phyloP scores from a whole-genome alignment of 2,113 vertebrate species.

The Cololabis saira region DNA sequence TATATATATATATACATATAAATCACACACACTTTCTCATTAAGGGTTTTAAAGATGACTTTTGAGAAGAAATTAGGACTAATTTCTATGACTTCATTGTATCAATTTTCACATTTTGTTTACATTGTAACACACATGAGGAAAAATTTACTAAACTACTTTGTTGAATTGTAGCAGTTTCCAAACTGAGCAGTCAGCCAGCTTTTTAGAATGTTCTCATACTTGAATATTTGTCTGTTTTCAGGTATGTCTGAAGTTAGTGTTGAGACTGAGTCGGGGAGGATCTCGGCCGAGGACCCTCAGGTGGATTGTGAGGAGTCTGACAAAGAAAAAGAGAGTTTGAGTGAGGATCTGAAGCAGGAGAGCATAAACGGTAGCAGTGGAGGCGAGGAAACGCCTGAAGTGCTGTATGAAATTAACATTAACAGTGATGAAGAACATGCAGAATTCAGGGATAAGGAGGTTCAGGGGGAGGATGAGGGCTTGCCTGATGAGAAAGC shows the following conservation, averaged over 20 bases:
- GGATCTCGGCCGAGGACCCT: constrained; percentile 65
- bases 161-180: not conserved
- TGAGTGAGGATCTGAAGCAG: constrained; percentile 46
- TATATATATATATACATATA: no score
- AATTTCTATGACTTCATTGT: no score
- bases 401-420: constrained; percentile 56
- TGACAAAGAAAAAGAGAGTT: constrained; percentile 55
- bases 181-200: not conserved
- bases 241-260: constrained; percentile 84
- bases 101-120: no score
- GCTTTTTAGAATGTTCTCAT: constrained; percentile 44
- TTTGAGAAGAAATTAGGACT: no score
- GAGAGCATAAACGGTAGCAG: constrained; percentile 44
- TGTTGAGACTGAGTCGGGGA: constrained; percentile 72
- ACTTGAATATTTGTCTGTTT: constrained; percentile 70
- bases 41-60: no score
- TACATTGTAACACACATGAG: not conserved
- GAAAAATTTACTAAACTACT: not conserved
- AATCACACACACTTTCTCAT: not conserved
- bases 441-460: constrained; percentile 22
- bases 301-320: constrained; percentile 61
- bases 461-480: constrained; percentile 19
- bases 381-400: constrained; percentile 24
- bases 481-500: constrained; percentile 15
- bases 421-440: constrained; percentile 53